phyloP scores from a whole-genome alignment of 2,113 vertebrate species.

The Paramormyrops kingsleyae region DNA sequence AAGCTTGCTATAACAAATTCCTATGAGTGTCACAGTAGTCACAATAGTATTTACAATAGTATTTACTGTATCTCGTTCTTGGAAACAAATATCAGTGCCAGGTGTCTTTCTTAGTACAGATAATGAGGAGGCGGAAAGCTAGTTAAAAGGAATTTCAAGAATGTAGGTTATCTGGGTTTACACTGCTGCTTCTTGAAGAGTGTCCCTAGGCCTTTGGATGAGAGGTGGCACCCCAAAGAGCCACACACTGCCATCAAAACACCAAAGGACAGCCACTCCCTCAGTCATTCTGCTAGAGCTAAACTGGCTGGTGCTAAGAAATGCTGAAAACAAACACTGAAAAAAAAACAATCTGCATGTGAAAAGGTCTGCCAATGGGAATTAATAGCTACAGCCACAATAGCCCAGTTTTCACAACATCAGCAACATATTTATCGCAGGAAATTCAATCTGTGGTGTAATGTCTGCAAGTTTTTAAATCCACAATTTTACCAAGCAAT shows the following conservation, averaged over 20 bases:
- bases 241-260: neutral
- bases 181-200: constrained; percentile 25
- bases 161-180: constrained; percentile 50
- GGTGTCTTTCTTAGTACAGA: constrained; percentile 9
- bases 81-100: constrained; percentile 16
- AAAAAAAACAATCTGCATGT: neutral
- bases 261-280: constrained; percentile 3
- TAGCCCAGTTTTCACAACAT: neutral
- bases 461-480: neutral
- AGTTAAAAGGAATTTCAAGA: constrained; percentile 55
- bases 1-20: neutral
- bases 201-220: constrained; percentile 36
- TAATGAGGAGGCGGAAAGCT: constrained; percentile 32
- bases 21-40: neutral
- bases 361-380: neutral
- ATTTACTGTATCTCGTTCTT: neutral
- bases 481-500: neutral
- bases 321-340: neutral
- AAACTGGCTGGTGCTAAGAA: neutral
- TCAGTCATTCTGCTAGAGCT: neutral
- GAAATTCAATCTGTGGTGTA: neutral
- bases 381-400: neutral
- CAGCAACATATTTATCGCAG: neutral
- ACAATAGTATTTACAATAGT: neutral
- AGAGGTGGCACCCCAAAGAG: neutral